Evolutionary conservation across 2,113 vertebrate species (phyloP), one percentile per base, ranked within the genome.

Genomic region (Melanerpes aurifrons): DNA sequence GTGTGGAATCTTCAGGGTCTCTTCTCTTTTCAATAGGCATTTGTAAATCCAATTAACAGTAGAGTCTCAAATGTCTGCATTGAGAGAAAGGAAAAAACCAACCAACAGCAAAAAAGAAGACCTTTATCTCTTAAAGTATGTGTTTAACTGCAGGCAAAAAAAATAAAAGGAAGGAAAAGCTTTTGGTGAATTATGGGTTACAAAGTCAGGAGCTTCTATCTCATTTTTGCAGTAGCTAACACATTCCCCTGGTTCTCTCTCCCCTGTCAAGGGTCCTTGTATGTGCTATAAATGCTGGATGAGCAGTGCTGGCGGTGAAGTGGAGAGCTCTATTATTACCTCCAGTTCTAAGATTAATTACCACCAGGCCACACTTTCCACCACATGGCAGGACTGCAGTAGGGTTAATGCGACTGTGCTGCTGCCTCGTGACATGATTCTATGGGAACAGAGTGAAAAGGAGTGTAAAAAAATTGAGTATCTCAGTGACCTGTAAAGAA

Each of bases 31-130:
- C 87, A 79, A 53, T 37, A 80, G 73, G n/a, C 57, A 37, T 86
- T 90, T 78, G 80, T 95, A 93, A 95, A 95, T 82, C 74, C 68
- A 90, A 31, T 95, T 95, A 90, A 85, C 70, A 82, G 82, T 96
- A 93, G 74, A 95, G 73, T 73, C 76, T 96, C 56, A 29, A 40
- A 24, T 48, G 53, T 87, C 64, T 82, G 54, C 31, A 11, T 70
- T 0, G 1, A 91, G 72, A 75, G 54, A 5, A 40, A 37, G 22
- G 12, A 22, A 6, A 21, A 21, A 11, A 40, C 11, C 40, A 40
- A 40, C 40, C 40, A 40, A 40, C 40, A 40, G 12, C 40, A 37
- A 73, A 91, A 70, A 84, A 75, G 25, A 1, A n/a, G 62, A 77
- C 78, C 28, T 87, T 92, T 93, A 53, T 92, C 50, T 74, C 80